Evolutionary conservation across 30 jellyfish, hydroid and myxozoan genomes (phyloP).

Genomic region (Sanderia malayensis): DNA sequence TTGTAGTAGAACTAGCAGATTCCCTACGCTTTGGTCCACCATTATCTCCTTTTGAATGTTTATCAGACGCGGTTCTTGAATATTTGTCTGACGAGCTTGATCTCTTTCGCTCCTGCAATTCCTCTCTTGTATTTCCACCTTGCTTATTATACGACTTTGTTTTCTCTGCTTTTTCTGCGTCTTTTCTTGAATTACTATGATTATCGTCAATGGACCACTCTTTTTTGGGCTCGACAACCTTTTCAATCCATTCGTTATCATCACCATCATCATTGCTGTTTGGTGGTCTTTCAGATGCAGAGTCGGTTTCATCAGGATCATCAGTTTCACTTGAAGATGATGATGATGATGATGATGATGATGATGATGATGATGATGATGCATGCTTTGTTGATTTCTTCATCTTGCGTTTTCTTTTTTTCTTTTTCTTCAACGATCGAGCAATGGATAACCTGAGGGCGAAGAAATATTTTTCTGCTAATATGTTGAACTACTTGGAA

Average conservation of each 20-base stretch:
- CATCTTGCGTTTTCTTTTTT: constrained; percentile 23
- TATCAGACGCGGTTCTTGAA: background rate
- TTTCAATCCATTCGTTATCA: constrained; percentile 82
- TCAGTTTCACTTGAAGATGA: constrained; percentile 4
- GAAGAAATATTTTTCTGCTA: no score
- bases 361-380: constrained; percentile 6
- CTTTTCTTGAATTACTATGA: background rate
- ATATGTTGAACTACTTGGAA: no score
- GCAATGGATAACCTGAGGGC: constrained; percentile 9
- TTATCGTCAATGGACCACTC: no score
- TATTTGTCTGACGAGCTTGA: background rate
- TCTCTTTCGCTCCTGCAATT: background rate
- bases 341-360: constrained; percentile 10
- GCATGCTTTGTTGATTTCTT: background rate
- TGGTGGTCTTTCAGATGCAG: constrained; percentile 55
- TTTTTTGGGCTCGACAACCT: background rate
- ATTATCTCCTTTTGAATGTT: background rate
- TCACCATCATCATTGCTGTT: constrained; percentile 55
- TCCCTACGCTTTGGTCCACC: background rate
- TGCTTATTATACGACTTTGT: background rate
- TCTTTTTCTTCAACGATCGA: constrained; percentile 30
- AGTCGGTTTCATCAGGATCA: constrained; percentile 55
- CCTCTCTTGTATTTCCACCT: background rate
- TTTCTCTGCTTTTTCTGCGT: background rate
- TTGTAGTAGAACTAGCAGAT: background rate